Percentiles rank a stretch among this genome's conserved stretches.
Evolutionary conservation across 2,888 invertebrate species (phyloP).

Genomic region (Himalopsyche japonica): DNA sequence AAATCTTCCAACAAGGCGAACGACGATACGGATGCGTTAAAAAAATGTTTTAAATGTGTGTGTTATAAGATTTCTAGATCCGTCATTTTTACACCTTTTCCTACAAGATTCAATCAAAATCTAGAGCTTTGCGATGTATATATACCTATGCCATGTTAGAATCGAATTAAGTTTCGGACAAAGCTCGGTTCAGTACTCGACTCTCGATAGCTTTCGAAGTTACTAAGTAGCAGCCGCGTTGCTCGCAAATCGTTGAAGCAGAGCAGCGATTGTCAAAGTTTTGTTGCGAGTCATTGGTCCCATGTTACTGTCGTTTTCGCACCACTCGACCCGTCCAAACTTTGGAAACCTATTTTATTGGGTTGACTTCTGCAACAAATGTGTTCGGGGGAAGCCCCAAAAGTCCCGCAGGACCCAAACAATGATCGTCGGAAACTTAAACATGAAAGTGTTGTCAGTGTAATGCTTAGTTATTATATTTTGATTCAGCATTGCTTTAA

Average conservation of each 20-base stretch:
- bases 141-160: too few species aligned
- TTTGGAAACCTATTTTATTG: background rate
- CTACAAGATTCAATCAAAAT: too few species aligned
- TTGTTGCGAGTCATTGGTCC: background rate
- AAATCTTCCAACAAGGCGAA: too few species aligned
- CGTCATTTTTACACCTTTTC: too few species aligned
- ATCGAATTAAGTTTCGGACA: background rate
- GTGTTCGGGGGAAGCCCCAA: background rate
- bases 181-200: background rate
- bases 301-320: background rate
- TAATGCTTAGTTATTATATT: background rate
- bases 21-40: too few species aligned
- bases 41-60: too few species aligned
- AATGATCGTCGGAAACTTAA: constrained; percentile 3
- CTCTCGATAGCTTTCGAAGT: background rate
- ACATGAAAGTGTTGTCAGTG: background rate
- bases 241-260: background rate
- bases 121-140: too few species aligned
- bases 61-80: too few species aligned
- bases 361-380: background rate
- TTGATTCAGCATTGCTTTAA: background rate
- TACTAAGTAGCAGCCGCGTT: background rate
- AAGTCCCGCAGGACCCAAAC: background rate
- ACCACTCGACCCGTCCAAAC: background rate
- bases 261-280: background rate